These are phyloP conservation scores for Eledone cirrhosa DNA, from an alignment of 2,888 invertebrate species.

Conservation along the genomic window DNA sequence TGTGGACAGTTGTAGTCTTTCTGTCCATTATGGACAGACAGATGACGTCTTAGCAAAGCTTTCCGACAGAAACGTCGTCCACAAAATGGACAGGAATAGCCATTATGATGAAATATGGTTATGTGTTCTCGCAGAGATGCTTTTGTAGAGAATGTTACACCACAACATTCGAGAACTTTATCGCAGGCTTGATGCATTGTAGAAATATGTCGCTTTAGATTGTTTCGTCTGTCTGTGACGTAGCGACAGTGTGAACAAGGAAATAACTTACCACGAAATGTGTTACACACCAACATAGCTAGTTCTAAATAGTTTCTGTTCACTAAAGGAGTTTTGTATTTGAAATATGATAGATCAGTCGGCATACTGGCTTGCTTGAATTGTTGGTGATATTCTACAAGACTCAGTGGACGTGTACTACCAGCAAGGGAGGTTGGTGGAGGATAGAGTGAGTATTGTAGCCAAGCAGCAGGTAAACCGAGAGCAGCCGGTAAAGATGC, in stretches of 20 bases:
- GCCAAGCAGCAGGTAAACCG: slow-evolving; percentile 43
- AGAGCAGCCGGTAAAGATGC: slow-evolving; percentile 30
- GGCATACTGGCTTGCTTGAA: slow-evolving; percentile 43
- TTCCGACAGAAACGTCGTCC: slow-evolving; percentile 67
- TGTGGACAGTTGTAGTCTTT: slow-evolving; percentile 67
- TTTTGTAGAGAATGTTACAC: slow-evolving; percentile 65
- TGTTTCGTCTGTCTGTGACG: slow-evolving; percentile 66
- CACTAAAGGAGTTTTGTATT: slow-evolving; percentile 53
- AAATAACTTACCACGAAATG: slow-evolving; percentile 59
- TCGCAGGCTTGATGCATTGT: slow-evolving; percentile 68
- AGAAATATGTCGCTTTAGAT: slow-evolving; percentile 67
- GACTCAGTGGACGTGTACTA: slow-evolving; percentile 41
- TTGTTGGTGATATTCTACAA: slow-evolving; percentile 43
- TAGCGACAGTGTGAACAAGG: slow-evolving; percentile 65
- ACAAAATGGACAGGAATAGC: slow-evolving; percentile 67
- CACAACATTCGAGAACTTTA: slow-evolving; percentile 66
- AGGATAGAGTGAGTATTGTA: slow-evolving; percentile 44
- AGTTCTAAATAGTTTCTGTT: slow-evolving; percentile 59
- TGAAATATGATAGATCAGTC: slow-evolving; percentile 44
- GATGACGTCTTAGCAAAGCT: slow-evolving; percentile 68
- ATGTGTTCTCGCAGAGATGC: slow-evolving; percentile 67
- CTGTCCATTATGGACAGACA: slow-evolving; percentile 68
- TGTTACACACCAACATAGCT: slow-evolving; percentile 62
- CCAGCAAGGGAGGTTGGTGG: slow-evolving; percentile 39
- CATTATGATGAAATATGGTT: slow-evolving; percentile 66